Evolutionary conservation across 2,888 invertebrate genomes (phyloP).

Genomic region (Brachypalpus laphriformis): DNA sequence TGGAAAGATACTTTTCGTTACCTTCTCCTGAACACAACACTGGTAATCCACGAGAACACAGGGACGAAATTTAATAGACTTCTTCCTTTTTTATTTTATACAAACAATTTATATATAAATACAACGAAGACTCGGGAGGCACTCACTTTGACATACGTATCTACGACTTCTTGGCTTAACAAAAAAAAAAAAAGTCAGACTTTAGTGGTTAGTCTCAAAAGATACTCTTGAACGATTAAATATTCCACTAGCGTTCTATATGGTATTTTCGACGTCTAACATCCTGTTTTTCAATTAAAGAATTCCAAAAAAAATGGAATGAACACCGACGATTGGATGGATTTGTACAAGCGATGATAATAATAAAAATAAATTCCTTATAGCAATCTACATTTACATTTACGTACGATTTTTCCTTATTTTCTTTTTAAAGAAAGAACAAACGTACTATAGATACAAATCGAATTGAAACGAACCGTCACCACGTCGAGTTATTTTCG

Average conservation of each 20-base stretch:
- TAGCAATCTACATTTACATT: background rate
- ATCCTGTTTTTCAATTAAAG: constrained; percentile 41
- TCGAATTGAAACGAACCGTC: constrained; percentile 55
- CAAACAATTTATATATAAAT: constrained; percentile 8
- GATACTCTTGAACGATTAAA: constrained; percentile 5
- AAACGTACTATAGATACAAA: constrained; percentile 41
- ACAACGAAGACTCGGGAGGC: constrained; percentile 4
- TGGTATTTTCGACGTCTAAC: constrained; percentile 38
- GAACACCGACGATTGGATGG: constrained; percentile 41
- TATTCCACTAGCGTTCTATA: constrained; percentile 51
- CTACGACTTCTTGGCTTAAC: constrained; percentile 30
- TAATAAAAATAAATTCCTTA: constrained; percentile 7
- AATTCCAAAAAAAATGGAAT: constrained; percentile 25
- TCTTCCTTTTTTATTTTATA: background rate
- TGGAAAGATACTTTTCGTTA: background rate
- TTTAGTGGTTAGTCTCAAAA: constrained; percentile 25
- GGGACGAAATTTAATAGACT: background rate
- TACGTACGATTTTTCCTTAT: constrained; percentile 66
- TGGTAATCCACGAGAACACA: constrained; percentile 68
- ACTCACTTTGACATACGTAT: constrained; percentile 1
- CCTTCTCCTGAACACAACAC: constrained; percentile 57
- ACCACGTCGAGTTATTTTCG: constrained; percentile 72
- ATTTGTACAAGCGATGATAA: constrained; percentile 3
- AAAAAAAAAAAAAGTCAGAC: constrained; percentile 15
- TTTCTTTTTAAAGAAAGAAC: constrained; percentile 51